Base-by-base conservation (phyloP, 1,140 invertebrate species). In the Pogonomyrmex barbatus region DNA sequence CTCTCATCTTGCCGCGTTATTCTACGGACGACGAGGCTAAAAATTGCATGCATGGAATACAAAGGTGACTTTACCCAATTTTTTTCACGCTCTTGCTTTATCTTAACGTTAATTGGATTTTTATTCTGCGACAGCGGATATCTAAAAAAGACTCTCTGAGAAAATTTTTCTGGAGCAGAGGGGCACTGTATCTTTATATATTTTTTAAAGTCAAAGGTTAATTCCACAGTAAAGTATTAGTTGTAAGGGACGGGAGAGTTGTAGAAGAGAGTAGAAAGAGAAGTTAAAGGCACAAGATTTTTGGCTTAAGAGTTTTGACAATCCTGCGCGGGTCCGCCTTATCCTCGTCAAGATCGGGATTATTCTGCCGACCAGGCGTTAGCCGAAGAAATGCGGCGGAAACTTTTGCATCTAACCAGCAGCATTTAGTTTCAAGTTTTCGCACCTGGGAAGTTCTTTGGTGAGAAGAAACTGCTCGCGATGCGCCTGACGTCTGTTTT, bases 281-380 rank as follows among this genome's bases (percentile, higher is more conserved):
- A 67, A 76, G 65, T 88, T 88, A 78, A 73, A 76, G 76, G 67
- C 68, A 73, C 65, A 73, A 82, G 84, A 88, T 89, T 89, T 89
- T 89, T 87, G 77, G 88, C 88, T 89, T 86, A 89, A 87, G 88
- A 88, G 84, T 89, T 83, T 77, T 63, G 84, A 87, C 87, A 83
- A 89, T 89, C 87, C 58, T 42, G 62, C 77, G 52, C 71, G 56
- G 77, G 56, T 89, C 67, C 62, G 75, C 60, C 85, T 88, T 75
- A 90, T 90, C 63, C 81, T 86, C 60, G 86, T 85, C 36, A 9
- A 45, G 42, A 75, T 47, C 75, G 84, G 71, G 87, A 88, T 89
- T 89, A 89, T 89, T 89, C 75, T 67, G 12, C 62, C 39, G 60
- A 56, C 77, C 50, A 60, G 84, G 88, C 65, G 83, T 89, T 89